Evolutionary conservation across 2,888 invertebrate genomes (phyloP).

Genomic region (Aelia acuminata): DNA sequence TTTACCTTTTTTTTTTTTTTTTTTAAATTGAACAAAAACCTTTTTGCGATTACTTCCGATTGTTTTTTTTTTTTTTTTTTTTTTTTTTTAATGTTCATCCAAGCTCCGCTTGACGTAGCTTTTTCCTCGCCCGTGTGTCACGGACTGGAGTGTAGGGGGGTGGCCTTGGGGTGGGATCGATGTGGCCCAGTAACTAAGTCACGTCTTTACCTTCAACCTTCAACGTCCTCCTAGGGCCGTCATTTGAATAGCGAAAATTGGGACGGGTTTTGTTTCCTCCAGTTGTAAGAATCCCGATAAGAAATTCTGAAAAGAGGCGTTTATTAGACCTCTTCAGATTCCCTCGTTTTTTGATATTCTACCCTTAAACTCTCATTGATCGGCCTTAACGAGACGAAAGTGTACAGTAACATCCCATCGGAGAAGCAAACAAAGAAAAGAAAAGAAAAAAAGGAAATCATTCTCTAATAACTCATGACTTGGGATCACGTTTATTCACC

Average conservation of each 20-base stretch:
- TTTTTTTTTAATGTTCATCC: background rate
- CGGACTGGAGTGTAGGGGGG: slow-evolving; percentile 55
- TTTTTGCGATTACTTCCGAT: background rate
- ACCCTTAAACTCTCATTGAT: background rate
- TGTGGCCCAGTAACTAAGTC: slow-evolving; percentile 64
- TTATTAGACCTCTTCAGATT: background rate
- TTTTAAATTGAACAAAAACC: too few species aligned
- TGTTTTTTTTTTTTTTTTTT: background rate
- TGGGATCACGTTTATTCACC: too few species aligned
- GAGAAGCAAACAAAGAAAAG: too few species aligned
- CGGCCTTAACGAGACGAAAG: background rate
- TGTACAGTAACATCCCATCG: too few species aligned
- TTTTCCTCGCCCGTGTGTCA: slow-evolving; percentile 40
- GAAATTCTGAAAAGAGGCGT: background rate
- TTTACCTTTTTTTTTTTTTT: background rate
- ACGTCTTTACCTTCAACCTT: slow-evolving; percentile 63
- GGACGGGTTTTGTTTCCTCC: background rate
- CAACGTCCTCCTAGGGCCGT: slow-evolving; percentile 41
- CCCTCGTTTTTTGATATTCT: background rate
- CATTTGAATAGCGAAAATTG: background rate
- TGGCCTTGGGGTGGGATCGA: slow-evolving; percentile 63
- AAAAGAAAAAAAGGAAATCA: too few species aligned
- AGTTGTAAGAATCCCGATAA: background rate
- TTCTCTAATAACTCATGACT: too few species aligned
- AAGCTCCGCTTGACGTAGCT: slow-evolving; percentile 2